These are phyloP conservation scores for Sitta europaea DNA, from an alignment of 2,113 vertebrate species.

Conservation along the genomic window DNA sequence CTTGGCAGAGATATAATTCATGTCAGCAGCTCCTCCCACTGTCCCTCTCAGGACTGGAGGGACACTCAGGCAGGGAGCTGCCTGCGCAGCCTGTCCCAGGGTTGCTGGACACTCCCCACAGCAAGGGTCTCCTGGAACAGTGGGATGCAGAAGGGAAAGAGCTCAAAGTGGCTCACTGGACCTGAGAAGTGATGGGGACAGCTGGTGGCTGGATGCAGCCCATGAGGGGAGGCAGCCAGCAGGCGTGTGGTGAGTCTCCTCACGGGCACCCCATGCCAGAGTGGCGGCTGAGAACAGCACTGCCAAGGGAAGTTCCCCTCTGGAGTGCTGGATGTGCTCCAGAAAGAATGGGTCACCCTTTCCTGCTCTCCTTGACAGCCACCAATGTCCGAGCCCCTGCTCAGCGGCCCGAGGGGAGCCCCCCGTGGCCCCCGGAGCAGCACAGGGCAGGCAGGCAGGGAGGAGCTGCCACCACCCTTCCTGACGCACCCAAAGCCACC, in stretches of 20 bases:
- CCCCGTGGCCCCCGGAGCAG: fast-evolving
- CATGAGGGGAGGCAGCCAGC: fast-evolving
- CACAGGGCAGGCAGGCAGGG: not conserved
- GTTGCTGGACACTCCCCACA: not conserved
- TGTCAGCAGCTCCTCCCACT: not conserved
- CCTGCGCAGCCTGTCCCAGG: not conserved
- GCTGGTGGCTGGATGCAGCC: not conserved
- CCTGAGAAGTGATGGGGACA: too few species aligned
- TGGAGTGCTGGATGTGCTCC: not conserved
- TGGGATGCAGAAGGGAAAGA: not conserved
- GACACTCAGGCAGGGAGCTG: not conserved
- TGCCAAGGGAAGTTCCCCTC: not conserved
- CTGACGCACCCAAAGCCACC: not conserved
- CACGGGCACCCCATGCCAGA: fast-evolving
- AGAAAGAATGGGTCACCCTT: not conserved
- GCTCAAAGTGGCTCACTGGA: fast-evolving
- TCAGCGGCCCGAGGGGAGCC: not conserved
- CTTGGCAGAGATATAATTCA: not conserved
- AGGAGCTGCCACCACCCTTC: not conserved
- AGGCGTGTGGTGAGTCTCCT: fast-evolving
- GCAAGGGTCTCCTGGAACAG: not conserved
- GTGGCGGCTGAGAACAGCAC: not conserved
- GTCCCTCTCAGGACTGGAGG: not conserved
- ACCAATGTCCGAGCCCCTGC: not conserved
- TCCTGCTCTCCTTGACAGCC: not conserved